Evolutionary conservation across 2,888 invertebrate genomes (phyloP).

Genomic region (Arrhopalites spinosus): DNA sequence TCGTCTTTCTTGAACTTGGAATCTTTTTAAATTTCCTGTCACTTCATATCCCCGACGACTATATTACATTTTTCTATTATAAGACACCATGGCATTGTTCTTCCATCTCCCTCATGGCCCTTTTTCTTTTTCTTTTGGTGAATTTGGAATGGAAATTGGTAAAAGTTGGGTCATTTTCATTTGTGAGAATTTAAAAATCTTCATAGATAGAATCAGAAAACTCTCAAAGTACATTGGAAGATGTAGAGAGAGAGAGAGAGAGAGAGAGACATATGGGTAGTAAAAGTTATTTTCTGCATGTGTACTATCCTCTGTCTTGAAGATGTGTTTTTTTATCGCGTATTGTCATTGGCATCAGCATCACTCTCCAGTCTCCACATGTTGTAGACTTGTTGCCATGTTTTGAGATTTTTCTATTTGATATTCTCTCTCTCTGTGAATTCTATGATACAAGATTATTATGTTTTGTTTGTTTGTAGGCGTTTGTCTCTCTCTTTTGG

Average conservation of each 20-base stretch:
- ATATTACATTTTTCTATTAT: no score
- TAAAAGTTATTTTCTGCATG: conserved; percentile 17
- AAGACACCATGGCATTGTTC: no score
- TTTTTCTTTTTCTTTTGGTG: no score
- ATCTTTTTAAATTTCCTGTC: no score
- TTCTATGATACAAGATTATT: neutral
- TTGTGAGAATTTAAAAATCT: no score
- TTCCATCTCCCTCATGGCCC: no score
- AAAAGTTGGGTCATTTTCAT: no score
- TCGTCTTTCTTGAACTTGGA: no score
- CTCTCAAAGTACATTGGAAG: no score
- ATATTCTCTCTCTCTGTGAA: neutral
- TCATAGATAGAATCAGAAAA: no score
- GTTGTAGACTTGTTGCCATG: neutral
- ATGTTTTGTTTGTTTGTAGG: neutral
- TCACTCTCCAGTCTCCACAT: conserved; percentile 22
- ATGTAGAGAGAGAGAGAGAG: neutral
- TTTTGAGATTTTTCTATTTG: conserved; percentile 12
- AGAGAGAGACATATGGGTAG: no score
- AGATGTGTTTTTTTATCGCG: conserved; percentile 20
- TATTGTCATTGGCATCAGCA: conserved; percentile 39
- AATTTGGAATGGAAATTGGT: no score
- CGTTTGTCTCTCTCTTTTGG: neutral
- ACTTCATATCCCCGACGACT: neutral
- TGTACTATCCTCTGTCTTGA: conserved; percentile 10